These are phyloP conservation scores for Tenualosa ilisha DNA, from an alignment of 2,797 vertebrate species.

Conservation along the genomic window DNA sequence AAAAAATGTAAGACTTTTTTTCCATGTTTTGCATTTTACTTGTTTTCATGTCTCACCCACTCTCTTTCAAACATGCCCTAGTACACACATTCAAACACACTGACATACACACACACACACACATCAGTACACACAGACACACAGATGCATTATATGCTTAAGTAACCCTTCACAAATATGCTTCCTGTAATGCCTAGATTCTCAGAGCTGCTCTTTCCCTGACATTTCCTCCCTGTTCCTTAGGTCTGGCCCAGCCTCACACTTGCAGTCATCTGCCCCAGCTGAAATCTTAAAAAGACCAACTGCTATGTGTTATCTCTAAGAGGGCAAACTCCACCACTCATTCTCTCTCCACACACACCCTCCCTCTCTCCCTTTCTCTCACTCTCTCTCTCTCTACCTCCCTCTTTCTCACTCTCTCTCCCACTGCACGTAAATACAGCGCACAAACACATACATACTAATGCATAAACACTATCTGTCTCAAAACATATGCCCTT, in stretches of 20 bases:
- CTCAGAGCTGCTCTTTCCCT: not conserved
- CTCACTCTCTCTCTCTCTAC: not conserved
- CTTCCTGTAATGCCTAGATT: not conserved
- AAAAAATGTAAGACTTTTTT: not conserved
- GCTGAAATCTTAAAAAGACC: slow-evolving; percentile 2
- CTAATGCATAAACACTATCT: not conserved
- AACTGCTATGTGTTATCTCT: slow-evolving; percentile 8
- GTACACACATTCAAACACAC: slow-evolving; percentile 34
- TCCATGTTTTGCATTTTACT: not conserved
- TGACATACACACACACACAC: slow-evolving; percentile 21
- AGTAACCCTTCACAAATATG: not conserved
- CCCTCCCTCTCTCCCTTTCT: not conserved
- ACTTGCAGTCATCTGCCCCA: not conserved
- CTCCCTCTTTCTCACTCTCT: not conserved
- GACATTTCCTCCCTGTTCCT: not conserved
- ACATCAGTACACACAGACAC: not conserved
- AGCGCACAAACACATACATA: not conserved
- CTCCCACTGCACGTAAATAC: not conserved
- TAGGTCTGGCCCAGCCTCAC: not conserved
- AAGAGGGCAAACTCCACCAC: not conserved
- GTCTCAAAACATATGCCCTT: not conserved
- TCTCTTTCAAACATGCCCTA: slow-evolving; percentile 5
- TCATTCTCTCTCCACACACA: not conserved
- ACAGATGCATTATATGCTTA: not conserved
- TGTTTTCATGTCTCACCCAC: not conserved